A percentile compares a stretch with the other conserved stretches of the same genome.
Evolutionary conservation across 2,888 invertebrate genomes (phyloP).

Genomic region (Drosophila phalerata): DNA sequence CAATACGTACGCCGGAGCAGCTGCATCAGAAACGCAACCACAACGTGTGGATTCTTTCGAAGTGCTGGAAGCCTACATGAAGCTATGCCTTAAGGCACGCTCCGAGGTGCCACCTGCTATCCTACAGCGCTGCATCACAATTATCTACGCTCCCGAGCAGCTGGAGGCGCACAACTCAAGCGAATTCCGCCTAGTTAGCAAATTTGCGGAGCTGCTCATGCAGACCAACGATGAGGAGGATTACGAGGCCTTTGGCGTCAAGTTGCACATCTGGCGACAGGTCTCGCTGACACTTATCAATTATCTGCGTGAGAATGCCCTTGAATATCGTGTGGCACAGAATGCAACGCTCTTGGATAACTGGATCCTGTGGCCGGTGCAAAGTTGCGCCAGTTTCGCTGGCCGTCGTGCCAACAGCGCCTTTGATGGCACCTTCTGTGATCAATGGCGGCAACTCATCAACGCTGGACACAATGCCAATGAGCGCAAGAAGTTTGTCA

Average conservation of each 20-base stretch:
- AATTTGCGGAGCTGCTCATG: constrained; percentile 69
- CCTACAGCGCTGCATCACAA: constrained; percentile 67
- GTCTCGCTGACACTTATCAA: constrained; percentile 66
- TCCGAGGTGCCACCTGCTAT: constrained; percentile 68
- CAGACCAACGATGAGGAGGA: constrained; percentile 73
- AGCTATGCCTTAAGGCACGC: constrained; percentile 66
- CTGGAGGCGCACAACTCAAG: constrained; percentile 47
- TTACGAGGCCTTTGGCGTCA: constrained; percentile 71
- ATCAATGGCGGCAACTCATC: constrained; percentile 76
- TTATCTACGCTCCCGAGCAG: constrained; percentile 62
- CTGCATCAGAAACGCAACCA: neutral
- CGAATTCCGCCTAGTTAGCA: constrained; percentile 63
- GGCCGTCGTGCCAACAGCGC: constrained; percentile 54
- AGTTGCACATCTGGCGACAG: constrained; percentile 80
- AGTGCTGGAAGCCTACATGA: constrained; percentile 64
- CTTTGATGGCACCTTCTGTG: constrained; percentile 73
- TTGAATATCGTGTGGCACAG: constrained; percentile 71
- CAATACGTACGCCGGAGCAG: constrained; percentile 52
- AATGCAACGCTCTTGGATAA: constrained; percentile 71
- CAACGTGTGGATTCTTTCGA: constrained; percentile 30
- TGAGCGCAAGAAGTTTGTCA: constrained; percentile 68
- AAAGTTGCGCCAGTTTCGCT: constrained; percentile 69
- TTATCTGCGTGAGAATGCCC: constrained; percentile 65
- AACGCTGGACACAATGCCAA: constrained; percentile 70
- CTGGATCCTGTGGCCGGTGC: constrained; percentile 84